A percentile compares a stretch with the other conserved stretches of the same genome.
These are phyloP conservation scores for Camarhynchus parvulus DNA, from an alignment of 2,113 vertebrate genomes.

Conservation along the genomic window DNA sequence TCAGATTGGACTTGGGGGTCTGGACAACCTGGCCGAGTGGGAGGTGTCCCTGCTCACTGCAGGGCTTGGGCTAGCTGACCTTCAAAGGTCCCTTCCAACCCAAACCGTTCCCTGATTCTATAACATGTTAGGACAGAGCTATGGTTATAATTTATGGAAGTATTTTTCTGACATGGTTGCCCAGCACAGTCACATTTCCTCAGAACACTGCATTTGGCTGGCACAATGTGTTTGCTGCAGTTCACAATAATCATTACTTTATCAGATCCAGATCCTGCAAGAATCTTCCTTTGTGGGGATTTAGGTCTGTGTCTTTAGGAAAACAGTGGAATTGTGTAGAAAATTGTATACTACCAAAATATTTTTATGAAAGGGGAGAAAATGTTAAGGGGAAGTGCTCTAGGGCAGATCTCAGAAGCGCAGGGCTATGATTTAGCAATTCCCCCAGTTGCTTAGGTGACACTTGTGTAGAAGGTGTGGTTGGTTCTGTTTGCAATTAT, in stretches of 20 bases:
- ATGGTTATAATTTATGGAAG: background rate
- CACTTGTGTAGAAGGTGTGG: constrained; percentile 36
- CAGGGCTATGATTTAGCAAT: background rate
- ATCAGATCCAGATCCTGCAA: background rate
- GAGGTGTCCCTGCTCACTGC: background rate
- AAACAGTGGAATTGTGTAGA: background rate
- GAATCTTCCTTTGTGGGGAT: background rate
- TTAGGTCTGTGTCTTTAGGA: background rate
- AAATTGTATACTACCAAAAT: background rate
- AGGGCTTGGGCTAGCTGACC: background rate
- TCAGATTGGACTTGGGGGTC: background rate
- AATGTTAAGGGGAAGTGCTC: background rate
- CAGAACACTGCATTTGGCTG: accelerated
- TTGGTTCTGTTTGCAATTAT: background rate
- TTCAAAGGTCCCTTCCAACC: background rate
- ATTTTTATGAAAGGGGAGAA: background rate
- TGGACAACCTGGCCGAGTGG: background rate
- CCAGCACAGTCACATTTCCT: background rate
- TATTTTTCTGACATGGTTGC: background rate
- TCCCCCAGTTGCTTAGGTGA: constrained; percentile 50
- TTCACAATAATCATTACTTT: background rate
- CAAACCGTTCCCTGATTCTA: background rate
- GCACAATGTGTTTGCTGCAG: background rate
- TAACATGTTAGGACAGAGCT: background rate
- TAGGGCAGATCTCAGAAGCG: background rate